These are phyloP conservation scores for Corvus cornix DNA, from an alignment of 2,113 vertebrate genomes.

Conservation along the genomic window DNA sequence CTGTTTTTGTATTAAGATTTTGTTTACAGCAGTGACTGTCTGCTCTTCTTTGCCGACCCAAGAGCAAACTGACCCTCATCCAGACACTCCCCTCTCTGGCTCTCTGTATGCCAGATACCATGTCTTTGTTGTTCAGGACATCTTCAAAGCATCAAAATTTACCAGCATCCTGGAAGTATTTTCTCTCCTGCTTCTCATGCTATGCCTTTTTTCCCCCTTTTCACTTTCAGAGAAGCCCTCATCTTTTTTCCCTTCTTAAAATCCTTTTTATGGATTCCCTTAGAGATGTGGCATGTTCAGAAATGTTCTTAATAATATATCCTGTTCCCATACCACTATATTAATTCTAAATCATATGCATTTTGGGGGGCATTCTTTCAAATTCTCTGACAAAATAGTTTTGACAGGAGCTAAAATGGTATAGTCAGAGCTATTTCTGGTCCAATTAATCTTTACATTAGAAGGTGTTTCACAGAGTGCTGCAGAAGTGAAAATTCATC, in stretches of 20 bases:
- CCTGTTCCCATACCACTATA: background rate
- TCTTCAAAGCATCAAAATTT: background rate
- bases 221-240: background rate
- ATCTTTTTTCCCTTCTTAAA: background rate
- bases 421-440: background rate
- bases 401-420: background rate
- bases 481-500: conserved; percentile 16
- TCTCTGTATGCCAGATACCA: background rate
- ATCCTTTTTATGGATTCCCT: background rate
- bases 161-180: background rate
- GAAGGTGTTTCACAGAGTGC: background rate
- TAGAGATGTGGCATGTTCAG: background rate
- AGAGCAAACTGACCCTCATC: background rate
- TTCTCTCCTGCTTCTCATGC: background rate
- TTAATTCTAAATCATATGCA: background rate
- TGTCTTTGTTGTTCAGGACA: background rate
- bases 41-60: background rate
- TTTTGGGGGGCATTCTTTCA: background rate
- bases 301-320: background rate
- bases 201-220: background rate
- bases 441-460: conserved; percentile 14
- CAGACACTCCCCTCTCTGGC: background rate
- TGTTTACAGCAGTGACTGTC: background rate
- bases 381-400: background rate
- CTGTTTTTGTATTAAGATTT: background rate